Evolutionary conservation across 2,888 invertebrate genomes (phyloP).

Genomic region (Parnassius glacialis): DNA sequence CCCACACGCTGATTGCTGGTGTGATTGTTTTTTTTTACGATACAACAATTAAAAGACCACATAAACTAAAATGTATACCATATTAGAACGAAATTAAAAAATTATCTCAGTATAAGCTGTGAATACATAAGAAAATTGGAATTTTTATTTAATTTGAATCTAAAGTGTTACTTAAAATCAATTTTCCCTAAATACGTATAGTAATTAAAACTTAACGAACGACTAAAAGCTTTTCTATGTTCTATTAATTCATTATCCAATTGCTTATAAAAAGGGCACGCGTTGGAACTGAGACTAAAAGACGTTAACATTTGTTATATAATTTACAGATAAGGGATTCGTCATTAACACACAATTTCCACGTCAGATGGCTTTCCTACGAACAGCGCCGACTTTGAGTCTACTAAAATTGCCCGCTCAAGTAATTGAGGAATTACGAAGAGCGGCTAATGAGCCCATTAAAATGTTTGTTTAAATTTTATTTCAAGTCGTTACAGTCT

Average conservation of each 20-base stretch:
- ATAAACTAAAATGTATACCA: too few relatives aligned
- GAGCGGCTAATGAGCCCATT: constrained; percentile 28
- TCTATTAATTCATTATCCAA: constrained; percentile 28
- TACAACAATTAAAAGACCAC: too few relatives aligned
- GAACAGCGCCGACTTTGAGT: constrained; percentile 49
- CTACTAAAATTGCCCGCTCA: constrained; percentile 54
- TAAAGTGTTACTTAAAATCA: too few relatives aligned
- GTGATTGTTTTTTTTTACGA: too few relatives aligned
- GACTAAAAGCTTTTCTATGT: constrained; percentile 3
- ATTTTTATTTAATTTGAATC: too few relatives aligned
- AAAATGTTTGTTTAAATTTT: constrained; percentile 9
- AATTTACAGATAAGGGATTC: constrained; percentile 31
- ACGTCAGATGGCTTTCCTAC: constrained; percentile 60
- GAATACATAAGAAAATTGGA: too few relatives aligned
- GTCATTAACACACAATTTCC: constrained; percentile 58
- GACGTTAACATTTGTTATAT: constrained; percentile 27
- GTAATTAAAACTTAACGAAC: not conserved
- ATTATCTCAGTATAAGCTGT: too few relatives aligned
- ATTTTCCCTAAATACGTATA: too few relatives aligned
- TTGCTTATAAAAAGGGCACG: constrained; percentile 31
- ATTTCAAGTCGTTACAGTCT: not conserved
- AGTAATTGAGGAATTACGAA: constrained; percentile 47
- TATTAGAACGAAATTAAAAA: too few relatives aligned
- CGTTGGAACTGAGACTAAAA: constrained; percentile 27
- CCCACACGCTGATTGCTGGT: too few relatives aligned